Base-by-base conservation (phyloP, 1,140 invertebrate genomes). In the Prorops nasuta region DNA sequence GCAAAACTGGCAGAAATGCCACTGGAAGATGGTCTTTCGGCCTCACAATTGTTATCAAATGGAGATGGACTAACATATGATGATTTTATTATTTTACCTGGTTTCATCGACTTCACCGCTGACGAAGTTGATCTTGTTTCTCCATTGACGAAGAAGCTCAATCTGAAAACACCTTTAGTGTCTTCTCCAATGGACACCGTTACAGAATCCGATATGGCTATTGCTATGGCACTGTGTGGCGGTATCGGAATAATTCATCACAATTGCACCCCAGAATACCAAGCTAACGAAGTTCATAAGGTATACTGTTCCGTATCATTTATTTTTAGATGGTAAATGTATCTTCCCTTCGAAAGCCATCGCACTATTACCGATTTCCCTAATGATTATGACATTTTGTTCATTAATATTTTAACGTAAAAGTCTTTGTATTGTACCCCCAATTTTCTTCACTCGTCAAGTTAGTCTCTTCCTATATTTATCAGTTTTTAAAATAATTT, bases 101-200 rank as follows among this genome's bases (percentile, higher is more conserved):
- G 97, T 7, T 99, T 89, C 69, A 99, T 99, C 64, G 88, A 98
- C 75, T 99, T 99, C 72, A 80, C 88, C 16, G 89, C 96, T 31
- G 89, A 94, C 58, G 89, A 96, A 67, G 96, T 98, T 22, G 91
- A 95, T 62, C 77, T 99, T 12, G 83, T 86, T 21, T 96, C 95
- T 1, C 86, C 86, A 1, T 77, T 99, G 17, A 98, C 97, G 0
- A 94, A 90, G 67, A 90, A 88, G 56, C 93, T 99, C 47, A 84
- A 80, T 16, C 76, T 99, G 3, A 94, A 96, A 67, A 87, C 93
- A 1, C 98, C 98, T 0, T 75, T 99, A 0, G 92, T 99, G 0
- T 98, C 96, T 0, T 98, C 96, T 1, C 98, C 98, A 0, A 99
- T 99, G 98, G 98, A 99, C 77, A 99, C 98, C 2, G 98, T 99